Evolutionary conservation across 1,140 invertebrate genomes (phyloP).

Genomic region (Drosophila pseudoananassae): DNA sequence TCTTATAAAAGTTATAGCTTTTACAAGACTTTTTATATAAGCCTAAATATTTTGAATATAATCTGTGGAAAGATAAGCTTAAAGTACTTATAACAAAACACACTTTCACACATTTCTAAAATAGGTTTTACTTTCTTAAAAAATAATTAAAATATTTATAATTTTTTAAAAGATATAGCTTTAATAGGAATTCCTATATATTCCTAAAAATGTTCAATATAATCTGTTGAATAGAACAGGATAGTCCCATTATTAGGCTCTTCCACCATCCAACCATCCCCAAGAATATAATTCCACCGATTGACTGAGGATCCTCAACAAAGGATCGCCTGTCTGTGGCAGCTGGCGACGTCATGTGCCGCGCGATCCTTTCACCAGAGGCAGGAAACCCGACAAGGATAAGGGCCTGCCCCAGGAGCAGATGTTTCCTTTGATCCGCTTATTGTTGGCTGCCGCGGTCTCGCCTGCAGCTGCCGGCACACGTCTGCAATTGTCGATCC

Average conservation of each 20-base stretch:
- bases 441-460: no score
- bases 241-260: constrained; percentile 7
- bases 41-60: no score
- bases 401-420: constrained; percentile 30
- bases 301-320: constrained; percentile 14
- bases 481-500: constrained; percentile 52
- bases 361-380: constrained; percentile 44
- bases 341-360: constrained; percentile 1
- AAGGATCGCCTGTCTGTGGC: constrained; percentile 25
- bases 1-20: no score
- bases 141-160: no score
- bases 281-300: constrained; percentile 3
- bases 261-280: constrained; percentile 8
- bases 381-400: constrained; percentile 48
- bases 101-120: no score
- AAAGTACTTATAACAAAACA: no score
- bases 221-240: not conserved
- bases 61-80: no score
- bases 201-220: no score
- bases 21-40: no score
- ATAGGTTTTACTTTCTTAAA: no score
- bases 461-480: constrained; percentile 67
- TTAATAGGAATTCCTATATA: no score
- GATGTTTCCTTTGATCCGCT: constrained; percentile 50
- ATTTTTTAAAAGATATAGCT: no score